Evolutionary conservation across 2,113 vertebrate species (phyloP).

Genomic region (Bolborhynchus lineola): DNA sequence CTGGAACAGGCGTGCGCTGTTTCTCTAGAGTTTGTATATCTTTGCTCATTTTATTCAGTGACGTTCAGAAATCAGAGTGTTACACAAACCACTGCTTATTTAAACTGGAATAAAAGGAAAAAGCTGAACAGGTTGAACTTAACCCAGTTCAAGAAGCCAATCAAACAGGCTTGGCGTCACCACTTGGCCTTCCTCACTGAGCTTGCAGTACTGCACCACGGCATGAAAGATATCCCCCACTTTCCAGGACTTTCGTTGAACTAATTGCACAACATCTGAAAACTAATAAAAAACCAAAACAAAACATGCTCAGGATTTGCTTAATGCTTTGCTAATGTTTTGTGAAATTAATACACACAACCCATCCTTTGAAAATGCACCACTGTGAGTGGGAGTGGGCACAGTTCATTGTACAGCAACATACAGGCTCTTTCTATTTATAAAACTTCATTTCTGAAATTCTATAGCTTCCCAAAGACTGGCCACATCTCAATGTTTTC

Average conservation of each 20-base stretch:
- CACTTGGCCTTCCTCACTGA: constrained; percentile 74
- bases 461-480: not conserved
- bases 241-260: constrained; percentile 88
- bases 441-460: not conserved
- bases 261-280: constrained; percentile 88
- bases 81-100: constrained; percentile 54
- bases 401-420: not conserved
- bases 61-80: constrained; percentile 18
- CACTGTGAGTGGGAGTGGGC: not conserved
- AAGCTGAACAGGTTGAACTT: not conserved
- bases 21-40: constrained; percentile 4
- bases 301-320: not conserved
- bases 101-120: constrained; percentile 21
- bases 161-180: constrained; percentile 86
- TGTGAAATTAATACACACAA: not conserved
- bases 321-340: not conserved
- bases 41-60: constrained; percentile 44
- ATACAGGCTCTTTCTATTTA: not conserved
- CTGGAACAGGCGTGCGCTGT: not conserved
- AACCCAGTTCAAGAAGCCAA: constrained; percentile 89
- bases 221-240: constrained; percentile 91
- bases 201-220: constrained; percentile 88
- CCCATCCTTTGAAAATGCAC: not conserved
- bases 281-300: constrained; percentile 73
- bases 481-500: not conserved